A percentile compares a stretch with the other conserved stretches of the same genome.
Conservation (phyloP, 2,113 vertebrate genomes). For the Callithrix jacchus region DNA sequence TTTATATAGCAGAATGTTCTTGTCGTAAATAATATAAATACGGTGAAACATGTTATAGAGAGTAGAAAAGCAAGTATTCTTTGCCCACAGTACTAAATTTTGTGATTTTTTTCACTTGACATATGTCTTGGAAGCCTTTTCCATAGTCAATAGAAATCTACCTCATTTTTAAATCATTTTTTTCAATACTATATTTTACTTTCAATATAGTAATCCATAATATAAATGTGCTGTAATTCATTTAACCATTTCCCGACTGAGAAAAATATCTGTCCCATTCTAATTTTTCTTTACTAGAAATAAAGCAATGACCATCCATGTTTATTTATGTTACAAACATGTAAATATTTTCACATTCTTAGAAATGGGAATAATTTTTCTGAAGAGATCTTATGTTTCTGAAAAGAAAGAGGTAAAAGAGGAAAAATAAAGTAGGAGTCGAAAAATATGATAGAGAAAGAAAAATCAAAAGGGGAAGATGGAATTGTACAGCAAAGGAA, state of each 20-base stretch:
- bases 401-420: neutral
- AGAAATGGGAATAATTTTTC: neutral
- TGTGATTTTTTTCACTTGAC: neutral
- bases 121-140: neutral
- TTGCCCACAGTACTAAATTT: neutral
- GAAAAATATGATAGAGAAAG: neutral
- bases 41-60: neutral
- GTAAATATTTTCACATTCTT: neutral
- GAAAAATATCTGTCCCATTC: neutral
- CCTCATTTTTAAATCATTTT: neutral
- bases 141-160: neutral
- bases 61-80: neutral
- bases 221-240: neutral
- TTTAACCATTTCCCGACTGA: neutral
- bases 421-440: neutral
- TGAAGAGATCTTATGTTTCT: neutral
- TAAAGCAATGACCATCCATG: neutral
- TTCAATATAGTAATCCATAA: neutral
- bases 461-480: neutral
- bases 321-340: neutral
- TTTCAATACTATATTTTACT: too few species aligned
- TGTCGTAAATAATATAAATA: neutral
- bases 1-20: neutral
- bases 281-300: neutral
- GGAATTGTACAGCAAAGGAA: neutral